These are phyloP conservation scores for Zeuzera pyrina DNA, from an alignment of 2,888 invertebrate genomes.

Conservation along the genomic window DNA sequence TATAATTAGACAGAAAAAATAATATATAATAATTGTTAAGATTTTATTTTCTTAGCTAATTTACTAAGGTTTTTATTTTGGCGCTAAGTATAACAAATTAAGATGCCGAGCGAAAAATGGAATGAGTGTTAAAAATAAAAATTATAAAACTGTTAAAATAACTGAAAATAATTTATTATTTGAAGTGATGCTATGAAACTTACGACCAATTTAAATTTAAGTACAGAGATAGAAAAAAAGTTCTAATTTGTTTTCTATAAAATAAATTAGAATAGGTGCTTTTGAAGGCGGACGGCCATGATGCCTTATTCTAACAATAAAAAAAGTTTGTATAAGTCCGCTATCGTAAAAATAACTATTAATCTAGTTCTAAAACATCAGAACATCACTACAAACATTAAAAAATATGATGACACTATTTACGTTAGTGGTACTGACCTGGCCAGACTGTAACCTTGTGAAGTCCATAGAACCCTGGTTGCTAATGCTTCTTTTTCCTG, in stretches of 20 bases:
- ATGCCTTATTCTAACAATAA: conserved; percentile 5
- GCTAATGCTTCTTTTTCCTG: conserved; percentile 82
- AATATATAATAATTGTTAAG: conserved; percentile 15
- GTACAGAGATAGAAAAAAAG: too few relatives aligned
- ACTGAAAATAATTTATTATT: conserved; percentile 4
- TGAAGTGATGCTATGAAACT: too few relatives aligned
- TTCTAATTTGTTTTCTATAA: too few relatives aligned
- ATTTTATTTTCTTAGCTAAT: too few relatives aligned
- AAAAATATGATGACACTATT: conserved; percentile 9
- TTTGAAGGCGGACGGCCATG: too few relatives aligned
- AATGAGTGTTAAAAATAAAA: conserved; percentile 25
- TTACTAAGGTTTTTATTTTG: too few relatives aligned
- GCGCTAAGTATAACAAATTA: too few relatives aligned
- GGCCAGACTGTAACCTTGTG: conserved; percentile 57
- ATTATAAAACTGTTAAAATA: conserved; percentile 17
- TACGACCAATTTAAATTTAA: too few relatives aligned
- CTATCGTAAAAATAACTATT: conserved; percentile 25
- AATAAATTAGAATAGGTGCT: too few relatives aligned
- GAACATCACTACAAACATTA: conserved; percentile 36
- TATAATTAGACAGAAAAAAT: conserved; percentile 34
- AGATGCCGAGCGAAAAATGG: too few relatives aligned
- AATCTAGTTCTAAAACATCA: neutral
- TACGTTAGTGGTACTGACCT: conserved; percentile 55
- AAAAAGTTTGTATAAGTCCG: conserved; percentile 23
- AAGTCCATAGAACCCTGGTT: conserved; percentile 64